Evolutionary conservation across 92 coral and sea anemone species (phyloP).

Genomic region (Palythoa grandiflora): DNA sequence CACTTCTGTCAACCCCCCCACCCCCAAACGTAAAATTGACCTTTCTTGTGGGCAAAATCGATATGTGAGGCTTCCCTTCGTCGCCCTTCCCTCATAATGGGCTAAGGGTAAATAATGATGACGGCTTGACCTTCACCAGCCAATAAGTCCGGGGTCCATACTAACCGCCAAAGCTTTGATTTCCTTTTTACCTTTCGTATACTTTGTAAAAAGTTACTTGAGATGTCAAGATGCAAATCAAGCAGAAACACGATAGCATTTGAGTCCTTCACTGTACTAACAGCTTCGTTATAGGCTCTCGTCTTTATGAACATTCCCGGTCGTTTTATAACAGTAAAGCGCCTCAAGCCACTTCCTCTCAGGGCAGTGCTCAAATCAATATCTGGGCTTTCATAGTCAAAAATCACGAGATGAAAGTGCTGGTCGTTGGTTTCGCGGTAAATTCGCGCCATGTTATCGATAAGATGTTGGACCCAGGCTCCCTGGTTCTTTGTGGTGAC

Average conservation of each 20-base stretch:
- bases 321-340: slow-evolving; percentile 42
- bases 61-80: too few relatives aligned
- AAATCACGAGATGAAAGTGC: slow-evolving; percentile 54
- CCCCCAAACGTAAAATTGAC: too few relatives aligned
- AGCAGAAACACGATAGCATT: slow-evolving; percentile 58
- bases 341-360: slow-evolving; percentile 44
- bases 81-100: too few relatives aligned
- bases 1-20: too few relatives aligned
- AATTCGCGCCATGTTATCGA: slow-evolving; percentile 55
- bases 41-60: too few relatives aligned
- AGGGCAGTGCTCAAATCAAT: slow-evolving; percentile 51
- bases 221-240: slow-evolving; percentile 65
- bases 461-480: slow-evolving; percentile 62
- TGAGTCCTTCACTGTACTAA: slow-evolving; percentile 52
- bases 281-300: slow-evolving; percentile 60
- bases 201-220: slow-evolving; percentile 53
- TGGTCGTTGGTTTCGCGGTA: slow-evolving; percentile 59
- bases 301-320: slow-evolving; percentile 57
- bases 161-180: neutral
- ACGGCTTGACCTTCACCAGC: too few relatives aligned
- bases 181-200: slow-evolving; percentile 52
- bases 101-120: too few relatives aligned
- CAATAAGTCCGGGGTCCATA: too few relatives aligned
- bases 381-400: slow-evolving; percentile 57
- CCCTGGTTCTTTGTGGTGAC: slow-evolving; percentile 54